These are phyloP conservation scores for Serilophus lunatus DNA, from an alignment of 2,113 vertebrate genomes.

Conservation along the genomic window DNA sequence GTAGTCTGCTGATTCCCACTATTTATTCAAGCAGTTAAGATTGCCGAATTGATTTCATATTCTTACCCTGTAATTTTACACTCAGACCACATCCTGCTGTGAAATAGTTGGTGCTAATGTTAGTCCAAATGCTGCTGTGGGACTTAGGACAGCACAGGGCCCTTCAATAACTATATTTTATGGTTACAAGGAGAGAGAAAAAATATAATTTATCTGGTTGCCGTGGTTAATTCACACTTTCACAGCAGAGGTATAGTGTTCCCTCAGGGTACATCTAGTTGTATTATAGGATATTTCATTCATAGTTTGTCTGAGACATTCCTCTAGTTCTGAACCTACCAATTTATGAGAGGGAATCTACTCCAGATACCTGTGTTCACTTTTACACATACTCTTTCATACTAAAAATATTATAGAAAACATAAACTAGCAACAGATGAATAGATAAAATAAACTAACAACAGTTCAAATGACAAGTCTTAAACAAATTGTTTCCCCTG, in stretches of 20 bases:
- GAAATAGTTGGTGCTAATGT: slow-evolving; percentile 45
- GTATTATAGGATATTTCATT: slow-evolving; percentile 49
- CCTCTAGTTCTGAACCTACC: not conserved
- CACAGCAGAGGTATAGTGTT: slow-evolving; percentile 38
- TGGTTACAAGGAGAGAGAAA: slow-evolving; percentile 39
- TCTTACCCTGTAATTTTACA: slow-evolving; percentile 38
- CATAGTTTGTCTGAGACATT: slow-evolving; percentile 19
- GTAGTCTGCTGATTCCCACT: not conserved
- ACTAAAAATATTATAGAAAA: not conserved
- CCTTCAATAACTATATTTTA: slow-evolving; percentile 53
- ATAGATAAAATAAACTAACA: not conserved
- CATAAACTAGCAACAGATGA: not conserved
- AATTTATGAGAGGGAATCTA: not conserved
- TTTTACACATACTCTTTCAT: not conserved
- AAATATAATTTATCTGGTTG: slow-evolving; percentile 55
- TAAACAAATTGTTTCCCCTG: not conserved
- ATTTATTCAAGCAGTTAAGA: slow-evolving; percentile 14
- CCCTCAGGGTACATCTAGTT: slow-evolving; percentile 43
- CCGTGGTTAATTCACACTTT: slow-evolving; percentile 59
- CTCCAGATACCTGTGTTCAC: not conserved
- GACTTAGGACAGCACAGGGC: slow-evolving; percentile 13
- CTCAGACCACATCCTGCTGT: slow-evolving; percentile 35
- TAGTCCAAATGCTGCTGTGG: slow-evolving; percentile 32
- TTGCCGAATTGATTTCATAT: slow-evolving; percentile 44
- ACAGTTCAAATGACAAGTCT: not conserved